Evolutionary conservation across 2,888 invertebrate genomes (phyloP), one percentile per base, ranked within the genome.

Genomic region (Ceraclea dissimilis): DNA sequence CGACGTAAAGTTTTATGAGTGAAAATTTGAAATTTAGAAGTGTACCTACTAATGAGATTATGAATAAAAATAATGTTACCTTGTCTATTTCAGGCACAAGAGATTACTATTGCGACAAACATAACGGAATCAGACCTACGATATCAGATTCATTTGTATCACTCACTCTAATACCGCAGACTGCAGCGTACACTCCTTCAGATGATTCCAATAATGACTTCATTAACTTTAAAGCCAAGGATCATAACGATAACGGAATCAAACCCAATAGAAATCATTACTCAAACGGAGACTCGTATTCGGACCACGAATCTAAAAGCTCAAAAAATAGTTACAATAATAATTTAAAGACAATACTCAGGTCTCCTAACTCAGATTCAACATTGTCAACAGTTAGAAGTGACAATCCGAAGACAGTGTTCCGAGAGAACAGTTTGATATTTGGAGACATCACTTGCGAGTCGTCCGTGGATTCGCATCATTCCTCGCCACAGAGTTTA

Each of bases 61-160:
- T n/a, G n/a, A n/a, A n/a, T n/a, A n/a, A n/a, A n/a, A n/a, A n/a
- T n/a, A n/a, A n/a, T n/a, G n/a, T n/a, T n/a, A n/a, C n/a, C n/a
- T n/a, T n/a, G n/a, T n/a, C n/a, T n/a, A 49, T n/a, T 43, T 62
- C 68, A 78, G 78, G 76, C 60, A 76, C 74, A 6, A 74, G 74
- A 63, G 76, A 77, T 62, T 77, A 78, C 62, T 72, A 69, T 64
- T 78, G 78, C 62, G 77, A 77, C 58, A 78, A 78, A 65, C 78
- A 78, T 64, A 73, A 76, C 62, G 67, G 72, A 31, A 75, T 74
- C 66, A 75, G 74, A 60, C 71, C 73, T 46, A 75, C 74, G 0
- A 72, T 71, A 63, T 74, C 70, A 62, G 73, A 76, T 0, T 76
- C 76, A 0, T 72, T 72, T 63, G 71, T 75, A 0, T 76, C 76